A percentile compares a stretch with the other conserved stretches of the same genome.
phyloP scores from a whole-genome alignment of 2,113 vertebrate species.

The Dromaius novaehollandiae region DNA sequence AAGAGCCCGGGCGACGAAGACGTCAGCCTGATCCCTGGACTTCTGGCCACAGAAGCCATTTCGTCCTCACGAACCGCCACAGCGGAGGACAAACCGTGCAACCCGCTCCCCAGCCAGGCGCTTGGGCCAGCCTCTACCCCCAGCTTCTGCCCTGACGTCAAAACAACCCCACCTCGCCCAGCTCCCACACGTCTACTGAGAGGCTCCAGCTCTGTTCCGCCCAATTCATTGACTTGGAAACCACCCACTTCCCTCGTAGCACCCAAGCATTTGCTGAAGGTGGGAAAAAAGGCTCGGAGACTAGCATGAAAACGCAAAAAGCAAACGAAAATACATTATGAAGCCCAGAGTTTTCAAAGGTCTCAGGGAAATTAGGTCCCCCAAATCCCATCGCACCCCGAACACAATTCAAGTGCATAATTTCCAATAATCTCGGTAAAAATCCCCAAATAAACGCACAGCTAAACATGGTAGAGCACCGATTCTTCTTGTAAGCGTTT shows the following conservation, averaged over 20 bases:
- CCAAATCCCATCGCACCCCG: not conserved
- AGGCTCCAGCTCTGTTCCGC: not conserved
- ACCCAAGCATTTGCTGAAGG: not conserved
- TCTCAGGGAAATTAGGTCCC: not conserved
- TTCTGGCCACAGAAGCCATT: not conserved
- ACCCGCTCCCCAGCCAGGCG: not conserved
- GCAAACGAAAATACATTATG: not conserved
- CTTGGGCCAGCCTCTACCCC: not conserved
- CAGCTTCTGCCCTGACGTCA: not conserved
- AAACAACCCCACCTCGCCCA: not conserved
- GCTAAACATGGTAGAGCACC: not conserved
- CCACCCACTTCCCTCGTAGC: not conserved
- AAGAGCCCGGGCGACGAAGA: not conserved
- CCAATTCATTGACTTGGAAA: not conserved
- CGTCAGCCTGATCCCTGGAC: not conserved
- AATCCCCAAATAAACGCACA: conserved; percentile 10
- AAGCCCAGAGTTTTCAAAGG: not conserved
- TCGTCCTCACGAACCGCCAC: not conserved
- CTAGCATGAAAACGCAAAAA: not conserved
- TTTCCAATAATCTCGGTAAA: conserved; percentile 29
- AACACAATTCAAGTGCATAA: not conserved
- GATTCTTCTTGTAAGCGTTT: not conserved
- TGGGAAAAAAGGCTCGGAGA: not conserved
- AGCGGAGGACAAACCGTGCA: not conserved
- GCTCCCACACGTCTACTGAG: not conserved